Evolutionary conservation across 2,797 vertebrate species (phyloP).

Genomic region (Aselliscus stoliczkanus): DNA sequence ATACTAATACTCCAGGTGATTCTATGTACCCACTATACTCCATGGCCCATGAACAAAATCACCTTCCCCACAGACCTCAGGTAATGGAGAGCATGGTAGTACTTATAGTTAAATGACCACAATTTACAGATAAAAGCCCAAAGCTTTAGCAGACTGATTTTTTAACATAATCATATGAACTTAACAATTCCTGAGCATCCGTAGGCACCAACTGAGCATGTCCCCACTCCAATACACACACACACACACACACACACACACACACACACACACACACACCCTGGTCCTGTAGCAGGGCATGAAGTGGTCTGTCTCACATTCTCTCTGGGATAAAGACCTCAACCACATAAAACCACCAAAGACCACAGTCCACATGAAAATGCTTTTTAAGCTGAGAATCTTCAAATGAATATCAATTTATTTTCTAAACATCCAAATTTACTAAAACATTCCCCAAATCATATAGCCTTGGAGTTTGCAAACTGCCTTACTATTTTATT

Average conservation of each 20-base stretch:
- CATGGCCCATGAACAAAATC: neutral
- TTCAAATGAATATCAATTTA: neutral
- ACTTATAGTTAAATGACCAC: neutral
- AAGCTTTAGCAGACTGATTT: neutral
- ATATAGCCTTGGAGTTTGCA: neutral
- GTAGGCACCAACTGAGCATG: neutral
- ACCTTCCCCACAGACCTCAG: neutral
- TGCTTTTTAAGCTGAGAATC: neutral
- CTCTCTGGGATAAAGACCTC: neutral
- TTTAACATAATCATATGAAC: constrained; percentile 17
- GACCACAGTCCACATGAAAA: neutral
- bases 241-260: neutral
- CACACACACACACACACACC: no score
- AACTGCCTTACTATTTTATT: neutral
- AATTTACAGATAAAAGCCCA: neutral
- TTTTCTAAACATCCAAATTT: neutral
- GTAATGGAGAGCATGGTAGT: neutral
- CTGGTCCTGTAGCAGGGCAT: neutral
- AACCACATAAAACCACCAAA: neutral
- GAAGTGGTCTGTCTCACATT: neutral
- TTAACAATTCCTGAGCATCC: neutral
- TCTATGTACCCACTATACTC: neutral
- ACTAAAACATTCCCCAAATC: neutral
- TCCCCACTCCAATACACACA: neutral
- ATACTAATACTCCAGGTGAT: neutral